Base-by-base conservation (phyloP, 1,140 invertebrate genomes). In the Cardiocondyla obscurior region DNA sequence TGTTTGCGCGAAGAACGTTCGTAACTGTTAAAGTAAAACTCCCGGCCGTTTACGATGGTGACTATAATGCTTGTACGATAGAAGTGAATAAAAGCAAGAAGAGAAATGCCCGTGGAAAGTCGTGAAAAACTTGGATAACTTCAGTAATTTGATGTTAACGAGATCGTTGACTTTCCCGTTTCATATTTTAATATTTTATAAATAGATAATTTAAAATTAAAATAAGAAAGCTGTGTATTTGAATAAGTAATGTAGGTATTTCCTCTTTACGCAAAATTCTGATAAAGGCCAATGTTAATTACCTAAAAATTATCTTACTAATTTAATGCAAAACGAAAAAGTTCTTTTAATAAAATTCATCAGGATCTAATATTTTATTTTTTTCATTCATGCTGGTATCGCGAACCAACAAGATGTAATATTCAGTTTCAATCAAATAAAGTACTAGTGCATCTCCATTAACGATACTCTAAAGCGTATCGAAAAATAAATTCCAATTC, bases 341-440 rank as follows among this genome's bases (percentile, higher is more conserved):
- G n/a, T 76, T 51, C n/a, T 49, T 49, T 64, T 58, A 65, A 36
- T 76, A 49, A 76, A 76, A 76, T 44, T 76, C 58, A 14, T 76
- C 49, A 76, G 30, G 36, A 76, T 36, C 10, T 76, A 73, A 58
- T 65, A 76, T 76, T 28, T 19, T 42, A 64, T 49, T 76, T 25
- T 49, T 64, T 65, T 73, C 19, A 39, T 14, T 33, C 53, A n/a
- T 44, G 16, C 12, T n/a, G n/a, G 16, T 39, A 28, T 7, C 39
- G 2, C 44, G 49, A 64, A 62, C 39, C 39, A 65, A 64, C 30
- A 76, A 76, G 33, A 51, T 74, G 36, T 28, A 42, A 74, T 49
- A 65, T 76, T 49, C 58, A 65, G 8, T 76, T 64, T 49, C 58
- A 64, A 76, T 76, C 39, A 10, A 64, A 76, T 65, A 36, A 74